Evolutionary conservation across 2,113 vertebrate genomes (phyloP), one percentile per base, ranked within the genome.

Genomic region (Cyanoderma ruficeps): DNA sequence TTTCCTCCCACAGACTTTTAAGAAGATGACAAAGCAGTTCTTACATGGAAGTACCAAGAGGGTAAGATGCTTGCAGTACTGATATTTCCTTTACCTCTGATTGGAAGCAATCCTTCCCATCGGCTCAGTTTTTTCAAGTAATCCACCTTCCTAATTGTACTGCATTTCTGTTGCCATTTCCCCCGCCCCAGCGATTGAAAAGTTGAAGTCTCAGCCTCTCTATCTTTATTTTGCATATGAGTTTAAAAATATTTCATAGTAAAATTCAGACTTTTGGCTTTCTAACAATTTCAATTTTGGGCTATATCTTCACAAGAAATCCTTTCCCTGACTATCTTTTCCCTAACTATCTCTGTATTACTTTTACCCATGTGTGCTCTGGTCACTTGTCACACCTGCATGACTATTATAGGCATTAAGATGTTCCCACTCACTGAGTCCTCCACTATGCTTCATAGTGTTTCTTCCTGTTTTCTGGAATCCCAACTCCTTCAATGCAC

Each of bases 211-310:
- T 79, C 27, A 88, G 41, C 19, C 46, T 35, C 44, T 79, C 39
- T 59, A 13, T n/a, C 25, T 53, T 67, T 53, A 28, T 53, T 90
- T 86, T 55, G 25, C 19, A 37, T 31, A 69, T 6, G 7, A 15
- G 18, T 65, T 86, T 83, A 49, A 80, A 85, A 92, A 41, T 70
- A 86, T 41, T 89, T 89, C 28, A 72, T 19, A 44, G 46, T 72
- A 75, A 63, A 86, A 80, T 68, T 82, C 49, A 75, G 18, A 59
- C 20, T 70, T 81, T 23, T 33, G 22, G 9, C 15, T 60, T 92
- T 35, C 47, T 57, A 92, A 76, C 13, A 55, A 69, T 35, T 90
- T 93, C 25, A 44, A 0, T 46, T 49, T 74, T 37, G 21, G 27
- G 46, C 31, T 78, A 0, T 24, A 57, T 57, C 24, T 77, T 93